A percentile compares a stretch with the other conserved stretches of the same genome.
Evolutionary conservation across 2,797 vertebrate genomes (phyloP).

Genomic region (Mormyrops attenuatus): DNA sequence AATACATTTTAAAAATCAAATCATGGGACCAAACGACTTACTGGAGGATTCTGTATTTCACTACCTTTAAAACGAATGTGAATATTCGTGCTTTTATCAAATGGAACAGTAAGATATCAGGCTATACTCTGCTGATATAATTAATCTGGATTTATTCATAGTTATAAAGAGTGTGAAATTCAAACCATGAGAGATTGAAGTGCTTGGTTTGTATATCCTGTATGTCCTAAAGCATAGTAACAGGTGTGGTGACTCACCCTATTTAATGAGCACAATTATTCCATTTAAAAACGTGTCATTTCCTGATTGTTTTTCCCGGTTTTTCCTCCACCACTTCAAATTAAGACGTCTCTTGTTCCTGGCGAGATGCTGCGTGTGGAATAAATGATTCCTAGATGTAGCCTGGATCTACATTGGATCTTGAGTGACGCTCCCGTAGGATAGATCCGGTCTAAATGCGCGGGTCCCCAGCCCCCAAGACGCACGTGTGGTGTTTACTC

Average conservation of each 20-base stretch:
- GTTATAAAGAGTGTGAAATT: background rate
- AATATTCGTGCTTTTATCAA: background rate
- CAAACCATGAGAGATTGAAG: background rate
- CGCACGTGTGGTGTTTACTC: background rate
- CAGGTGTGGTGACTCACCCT: background rate
- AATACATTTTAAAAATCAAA: background rate
- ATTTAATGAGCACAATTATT: background rate
- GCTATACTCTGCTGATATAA: background rate
- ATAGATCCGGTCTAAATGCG: background rate
- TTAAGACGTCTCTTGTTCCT: background rate
- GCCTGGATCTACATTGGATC: background rate
- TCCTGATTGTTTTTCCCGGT: background rate
- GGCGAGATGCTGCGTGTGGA: background rate
- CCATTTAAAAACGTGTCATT: background rate
- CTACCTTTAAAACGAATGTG: background rate
- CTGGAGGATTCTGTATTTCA: background rate
- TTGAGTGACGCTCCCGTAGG: background rate
- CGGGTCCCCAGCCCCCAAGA: background rate
- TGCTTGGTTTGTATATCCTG: background rate
- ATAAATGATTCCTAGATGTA: background rate
- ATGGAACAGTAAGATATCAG: background rate
- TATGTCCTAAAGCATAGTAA: background rate
- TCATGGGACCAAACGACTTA: background rate
- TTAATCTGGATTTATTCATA: background rate
- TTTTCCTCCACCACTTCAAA: background rate